Conservation (phyloP, 2,888 invertebrate genomes). For the Sinohyriopsis cumingii region DNA sequence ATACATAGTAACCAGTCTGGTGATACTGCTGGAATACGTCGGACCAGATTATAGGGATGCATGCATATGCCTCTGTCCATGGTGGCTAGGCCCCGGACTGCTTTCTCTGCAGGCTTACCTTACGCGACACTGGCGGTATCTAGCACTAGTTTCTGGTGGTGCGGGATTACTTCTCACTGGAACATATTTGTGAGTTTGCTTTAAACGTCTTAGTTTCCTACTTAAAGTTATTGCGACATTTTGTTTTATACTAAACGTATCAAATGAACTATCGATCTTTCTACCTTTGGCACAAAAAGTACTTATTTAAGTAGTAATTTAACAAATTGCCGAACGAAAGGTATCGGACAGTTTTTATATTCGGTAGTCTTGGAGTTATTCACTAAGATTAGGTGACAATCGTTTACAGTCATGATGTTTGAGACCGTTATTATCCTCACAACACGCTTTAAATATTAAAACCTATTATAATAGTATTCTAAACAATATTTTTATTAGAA, state of each 20-base stretch:
- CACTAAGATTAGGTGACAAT: too few relatives aligned
- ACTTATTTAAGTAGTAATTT: background rate
- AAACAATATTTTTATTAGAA: too few relatives aligned
- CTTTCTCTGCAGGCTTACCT: conserved; percentile 49
- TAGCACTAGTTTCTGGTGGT: conserved; percentile 42
- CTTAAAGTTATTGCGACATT: background rate
- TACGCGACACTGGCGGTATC: conserved; percentile 53
- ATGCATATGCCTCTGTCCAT: conserved; percentile 52
- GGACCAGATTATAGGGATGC: conserved; percentile 59
- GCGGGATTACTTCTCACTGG: conserved; percentile 44
- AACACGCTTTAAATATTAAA: too few relatives aligned
- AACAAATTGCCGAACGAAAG: too few relatives aligned
- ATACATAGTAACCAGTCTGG: conserved; percentile 51
- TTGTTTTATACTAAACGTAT: background rate
- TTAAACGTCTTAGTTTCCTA: background rate
- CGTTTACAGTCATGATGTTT: too few relatives aligned
- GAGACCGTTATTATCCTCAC: too few relatives aligned
- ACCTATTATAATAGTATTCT: too few relatives aligned
- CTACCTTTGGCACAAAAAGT: background rate
- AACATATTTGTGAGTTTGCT: conserved; percentile 51
- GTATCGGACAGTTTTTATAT: too few relatives aligned
- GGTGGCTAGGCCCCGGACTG: conserved; percentile 54
- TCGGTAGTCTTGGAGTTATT: too few relatives aligned
- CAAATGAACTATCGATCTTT: background rate
- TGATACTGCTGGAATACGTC: conserved; percentile 51